These are phyloP conservation scores for Atractosteus spatula DNA, from an alignment of 2,113 vertebrate genomes.

Conservation along the genomic window DNA sequence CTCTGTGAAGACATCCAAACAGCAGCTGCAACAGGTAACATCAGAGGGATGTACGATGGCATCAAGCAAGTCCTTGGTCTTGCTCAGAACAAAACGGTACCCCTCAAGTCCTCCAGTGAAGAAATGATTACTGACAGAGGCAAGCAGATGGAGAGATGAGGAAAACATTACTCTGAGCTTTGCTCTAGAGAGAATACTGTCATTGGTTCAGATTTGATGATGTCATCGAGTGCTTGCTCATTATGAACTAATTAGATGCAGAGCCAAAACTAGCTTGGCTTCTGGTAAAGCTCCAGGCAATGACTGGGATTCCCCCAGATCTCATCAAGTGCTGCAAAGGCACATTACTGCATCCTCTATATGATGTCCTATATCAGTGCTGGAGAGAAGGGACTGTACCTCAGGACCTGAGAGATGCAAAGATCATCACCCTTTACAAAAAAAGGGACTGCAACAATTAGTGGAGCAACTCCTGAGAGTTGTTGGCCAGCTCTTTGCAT, in stretches of 20 bases:
- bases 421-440: constrained; percentile 7
- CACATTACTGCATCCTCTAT: neutral
- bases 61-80: no score
- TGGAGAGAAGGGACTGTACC: neutral
- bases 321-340: neutral
- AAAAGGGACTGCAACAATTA: constrained; percentile 15
- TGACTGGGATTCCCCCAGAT: neutral
- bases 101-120: no score
- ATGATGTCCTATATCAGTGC: neutral
- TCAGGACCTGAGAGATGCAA: neutral
- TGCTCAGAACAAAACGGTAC: no score
- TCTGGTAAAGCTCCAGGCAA: neutral
- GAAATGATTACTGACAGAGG: neutral
- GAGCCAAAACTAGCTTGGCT: neutral
- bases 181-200: neutral
- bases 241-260: neutral
- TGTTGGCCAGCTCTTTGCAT: constrained; percentile 6
- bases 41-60: neutral
- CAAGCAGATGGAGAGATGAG: neutral
- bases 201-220: neutral
- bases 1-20: neutral
- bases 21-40: neutral
- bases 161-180: neutral
- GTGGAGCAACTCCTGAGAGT: neutral
- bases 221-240: neutral